Base-by-base conservation (phyloP, 2,888 invertebrate genomes). In the Acrobasis repandana region DNA sequence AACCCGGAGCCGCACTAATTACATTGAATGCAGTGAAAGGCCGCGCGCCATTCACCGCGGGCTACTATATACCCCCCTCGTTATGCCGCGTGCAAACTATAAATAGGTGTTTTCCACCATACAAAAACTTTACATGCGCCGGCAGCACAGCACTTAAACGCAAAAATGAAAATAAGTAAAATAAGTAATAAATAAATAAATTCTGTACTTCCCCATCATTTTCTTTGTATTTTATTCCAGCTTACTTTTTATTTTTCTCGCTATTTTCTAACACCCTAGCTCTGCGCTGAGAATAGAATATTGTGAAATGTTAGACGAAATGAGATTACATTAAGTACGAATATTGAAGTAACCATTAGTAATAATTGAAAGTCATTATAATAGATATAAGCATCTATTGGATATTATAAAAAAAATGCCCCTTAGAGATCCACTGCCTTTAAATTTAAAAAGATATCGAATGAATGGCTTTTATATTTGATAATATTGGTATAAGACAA, bases 1-100 rank as follows among this genome's bases (percentile, higher is more conserved):
- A 84, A 84, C 76, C 79, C 71, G 73, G 75, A 74, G 81, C 73
- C 74, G 85, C 82, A 83, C 83, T 90, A 90, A 90, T 88, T 89
- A 88, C 85, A 87, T 86, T 85, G 86, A 84, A 85, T 82, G 74
- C 75, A 80, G 78, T 81, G 83, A 88, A 86, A 86, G 79, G 77
- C 80, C 72, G 73, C 66, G 71, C 71, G 71, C 76, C 78, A 85
- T 88, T 88, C 86, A 88, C 77, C 72, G 79, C 77, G 68, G 69
- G 70, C 75, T 77, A 81, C 38, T 14, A 38, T 82, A 78, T 79
- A 76, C 67, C 71, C 69, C 68, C 75, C 71, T 69, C 73, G 72
- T 70, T 74, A 70, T 67, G 67, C 70, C 14, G n/a, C 43, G 43
- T 14, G 43, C 43, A n/a, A 11, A 14, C 14, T 43, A 43, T 43